Percentiles rank a stretch among this genome's conserved stretches.
These are phyloP conservation scores for Papilio protenor DNA, from an alignment of 2,888 invertebrate species.

Conservation along the genomic window DNA sequence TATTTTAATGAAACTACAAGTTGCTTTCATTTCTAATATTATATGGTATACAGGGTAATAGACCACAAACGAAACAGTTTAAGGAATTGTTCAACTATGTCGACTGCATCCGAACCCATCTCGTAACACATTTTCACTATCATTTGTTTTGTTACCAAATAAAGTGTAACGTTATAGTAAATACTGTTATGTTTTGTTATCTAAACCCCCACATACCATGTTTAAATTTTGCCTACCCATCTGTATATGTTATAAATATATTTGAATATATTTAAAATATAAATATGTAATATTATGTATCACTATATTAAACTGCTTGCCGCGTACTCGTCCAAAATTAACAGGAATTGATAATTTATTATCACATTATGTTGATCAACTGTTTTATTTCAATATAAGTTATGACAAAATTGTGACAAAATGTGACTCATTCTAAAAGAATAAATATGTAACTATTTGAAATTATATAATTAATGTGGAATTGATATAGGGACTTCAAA, in stretches of 20 bases:
- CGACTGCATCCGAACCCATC: constrained; percentile 42
- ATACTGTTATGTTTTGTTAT: not conserved
- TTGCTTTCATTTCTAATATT: constrained; percentile 28
- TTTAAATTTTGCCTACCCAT: not conserved
- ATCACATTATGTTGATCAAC: constrained; percentile 66
- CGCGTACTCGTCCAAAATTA: constrained; percentile 75
- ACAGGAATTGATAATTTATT: constrained; percentile 80
- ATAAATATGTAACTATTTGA: not conserved
- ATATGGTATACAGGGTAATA: constrained; percentile 80
- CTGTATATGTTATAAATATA: not conserved
- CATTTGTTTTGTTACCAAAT: not conserved
- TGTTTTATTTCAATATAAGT: constrained; percentile 58
- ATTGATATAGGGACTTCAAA: constrained; percentile 31
- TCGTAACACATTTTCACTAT: constrained; percentile 8
- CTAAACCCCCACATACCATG: not conserved
- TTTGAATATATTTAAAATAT: not conserved
- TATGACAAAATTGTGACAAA: constrained; percentile 82
- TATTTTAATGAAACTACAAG: constrained; percentile 37
- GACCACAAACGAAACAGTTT: constrained; percentile 54
- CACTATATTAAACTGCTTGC: constrained; percentile 29
- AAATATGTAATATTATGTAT: constrained; percentile 6
- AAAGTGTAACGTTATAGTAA: not conserved
- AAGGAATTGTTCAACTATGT: constrained; percentile 22
- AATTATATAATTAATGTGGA: constrained; percentile 39
- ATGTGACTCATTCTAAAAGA: constrained; percentile 60